Conservation (phyloP, 2,113 vertebrate genomes). For the Etheostoma spectabile region DNA sequence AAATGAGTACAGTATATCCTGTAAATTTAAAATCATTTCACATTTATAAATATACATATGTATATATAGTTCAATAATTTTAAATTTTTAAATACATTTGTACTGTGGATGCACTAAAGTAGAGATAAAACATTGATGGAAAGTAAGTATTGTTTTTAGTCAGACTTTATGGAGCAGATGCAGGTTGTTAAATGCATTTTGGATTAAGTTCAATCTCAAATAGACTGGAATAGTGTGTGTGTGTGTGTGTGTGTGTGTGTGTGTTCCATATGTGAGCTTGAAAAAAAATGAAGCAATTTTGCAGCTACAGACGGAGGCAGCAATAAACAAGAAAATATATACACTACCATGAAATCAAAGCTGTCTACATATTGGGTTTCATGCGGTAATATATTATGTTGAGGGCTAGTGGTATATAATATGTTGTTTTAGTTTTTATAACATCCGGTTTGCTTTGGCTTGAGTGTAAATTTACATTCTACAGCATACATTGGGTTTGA, state of each 20-base stretch:
- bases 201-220: conserved; percentile 1
- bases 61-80: background rate
- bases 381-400: background rate
- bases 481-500: background rate
- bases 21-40: no score
- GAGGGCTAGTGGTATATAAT: background rate
- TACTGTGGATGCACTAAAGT: background rate
- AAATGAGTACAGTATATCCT: no score
- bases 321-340: background rate
- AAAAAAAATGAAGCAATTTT: background rate
- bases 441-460: conserved; percentile 4
- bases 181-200: conserved; percentile 7
- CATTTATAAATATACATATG: background rate
- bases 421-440: background rate
- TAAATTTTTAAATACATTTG: no score
- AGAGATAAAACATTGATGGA: background rate
- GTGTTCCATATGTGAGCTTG: conserved; percentile 24
- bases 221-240: background rate
- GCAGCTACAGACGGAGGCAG: background rate
- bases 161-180: background rate
- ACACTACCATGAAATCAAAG: background rate
- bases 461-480: conserved; percentile 4
- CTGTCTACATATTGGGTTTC: background rate
- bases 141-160: background rate
- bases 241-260: conserved; percentile 2